Conservation (phyloP, 2,797 vertebrate genomes). For the Darevskia nairensis region DNA sequence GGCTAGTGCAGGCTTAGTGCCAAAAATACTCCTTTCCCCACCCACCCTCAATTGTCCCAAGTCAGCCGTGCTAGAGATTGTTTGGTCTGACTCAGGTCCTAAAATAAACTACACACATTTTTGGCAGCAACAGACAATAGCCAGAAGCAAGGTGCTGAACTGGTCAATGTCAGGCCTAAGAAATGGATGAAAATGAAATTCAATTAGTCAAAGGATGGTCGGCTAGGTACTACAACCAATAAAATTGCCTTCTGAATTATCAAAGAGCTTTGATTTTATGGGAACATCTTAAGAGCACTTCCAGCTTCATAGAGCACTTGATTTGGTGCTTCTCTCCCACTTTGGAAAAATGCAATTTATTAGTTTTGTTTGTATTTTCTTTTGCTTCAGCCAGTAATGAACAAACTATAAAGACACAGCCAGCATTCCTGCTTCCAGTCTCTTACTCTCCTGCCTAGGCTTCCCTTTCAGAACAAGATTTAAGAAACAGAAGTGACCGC, state of each 20-base stretch:
- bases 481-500: no score
- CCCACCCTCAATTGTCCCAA: not conserved
- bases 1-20: not conserved
- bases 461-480: not conserved
- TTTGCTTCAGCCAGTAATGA: not conserved
- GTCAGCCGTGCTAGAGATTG: not conserved
- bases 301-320: not conserved
- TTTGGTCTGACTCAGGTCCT: conserved; percentile 8
- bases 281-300: not conserved
- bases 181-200: not conserved
- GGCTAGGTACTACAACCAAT: not conserved
- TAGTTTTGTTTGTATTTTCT: not conserved
- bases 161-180: not conserved
- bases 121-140: not conserved
- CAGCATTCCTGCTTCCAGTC: not conserved
- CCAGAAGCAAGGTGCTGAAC: not conserved
- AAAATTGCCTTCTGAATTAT: not conserved
- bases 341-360: not conserved
- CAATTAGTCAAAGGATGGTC: not conserved
- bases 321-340: not conserved
- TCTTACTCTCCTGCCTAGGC: not conserved
- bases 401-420: not conserved
- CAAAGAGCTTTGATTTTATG: not conserved
- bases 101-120: conserved; percentile 13
- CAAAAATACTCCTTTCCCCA: no score